Evolutionary conservation across 2,113 vertebrate genomes (phyloP).

Genomic region (Anolis sagrei): DNA sequence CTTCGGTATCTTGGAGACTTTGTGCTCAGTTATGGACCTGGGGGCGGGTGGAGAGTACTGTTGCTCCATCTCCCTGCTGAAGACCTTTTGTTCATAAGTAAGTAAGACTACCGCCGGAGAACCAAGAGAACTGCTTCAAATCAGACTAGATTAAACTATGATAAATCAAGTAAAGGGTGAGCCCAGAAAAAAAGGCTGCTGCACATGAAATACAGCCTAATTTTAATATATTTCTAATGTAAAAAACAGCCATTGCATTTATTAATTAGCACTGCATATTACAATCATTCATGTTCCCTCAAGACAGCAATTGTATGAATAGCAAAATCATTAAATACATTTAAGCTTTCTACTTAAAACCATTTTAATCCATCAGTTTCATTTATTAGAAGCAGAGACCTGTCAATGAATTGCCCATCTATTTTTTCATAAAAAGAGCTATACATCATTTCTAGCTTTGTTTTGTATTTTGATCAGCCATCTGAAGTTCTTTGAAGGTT

Average conservation of each 20-base stretch:
- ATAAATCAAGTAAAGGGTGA: not conserved
- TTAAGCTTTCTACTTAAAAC: not conserved
- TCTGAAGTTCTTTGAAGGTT: constrained; percentile 10
- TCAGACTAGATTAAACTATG: not conserved
- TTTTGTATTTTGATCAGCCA: not conserved
- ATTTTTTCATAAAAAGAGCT: not conserved
- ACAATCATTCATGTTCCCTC: not conserved
- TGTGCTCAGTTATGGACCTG: no score
- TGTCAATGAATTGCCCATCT: not conserved
- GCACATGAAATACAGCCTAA: not conserved
- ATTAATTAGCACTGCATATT: constrained; percentile 7
- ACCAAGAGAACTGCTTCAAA: not conserved
- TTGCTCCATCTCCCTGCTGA: no score
- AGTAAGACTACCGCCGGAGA: not conserved
- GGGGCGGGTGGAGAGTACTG: no score
- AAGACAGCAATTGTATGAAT: not conserved
- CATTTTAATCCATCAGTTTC: constrained; percentile 14
- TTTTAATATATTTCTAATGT: not conserved
- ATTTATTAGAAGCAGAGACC: not conserved
- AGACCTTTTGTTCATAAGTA: no score
- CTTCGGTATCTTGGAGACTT: no score
- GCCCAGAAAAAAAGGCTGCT: not conserved
- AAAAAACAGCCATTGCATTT: not conserved
- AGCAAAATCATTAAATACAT: constrained; percentile 1
- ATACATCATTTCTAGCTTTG: not conserved